Percentiles rank a stretch among this genome's conserved stretches.
phyloP scores from a whole-genome alignment of 1,140 invertebrate species.

The Tetraneura akinire region DNA sequence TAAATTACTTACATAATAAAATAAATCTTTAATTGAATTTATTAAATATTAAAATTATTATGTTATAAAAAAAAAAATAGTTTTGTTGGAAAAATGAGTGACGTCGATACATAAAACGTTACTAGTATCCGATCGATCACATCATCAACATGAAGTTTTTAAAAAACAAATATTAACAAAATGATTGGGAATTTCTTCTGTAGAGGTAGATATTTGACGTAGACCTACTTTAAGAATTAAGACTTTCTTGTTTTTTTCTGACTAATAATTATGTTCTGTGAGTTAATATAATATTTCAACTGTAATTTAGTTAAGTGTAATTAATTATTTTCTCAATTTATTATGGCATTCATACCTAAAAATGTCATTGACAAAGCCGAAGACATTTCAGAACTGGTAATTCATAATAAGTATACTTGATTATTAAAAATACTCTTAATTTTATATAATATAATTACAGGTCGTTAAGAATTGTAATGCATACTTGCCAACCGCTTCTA shows the following conservation, averaged over 20 bases:
- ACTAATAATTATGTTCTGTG: conserved; percentile 10
- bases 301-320: background rate
- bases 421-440: background rate
- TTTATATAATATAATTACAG: conserved; percentile 63
- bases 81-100: background rate
- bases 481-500: conserved; percentile 90
- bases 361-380: conserved; percentile 50
- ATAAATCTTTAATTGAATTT: background rate
- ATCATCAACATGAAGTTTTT: conserved; percentile 45
- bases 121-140: conserved; percentile 36
- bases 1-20: too few relatives aligned
- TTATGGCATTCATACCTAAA: conserved; percentile 50
- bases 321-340: conserved; percentile 4
- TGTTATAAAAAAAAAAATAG: background rate
- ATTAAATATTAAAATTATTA: background rate
- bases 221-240: conserved; percentile 1
- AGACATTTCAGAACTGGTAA: conserved; percentile 52
- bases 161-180: conserved; percentile 46
- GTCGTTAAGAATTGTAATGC: conserved; percentile 90
- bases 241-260: background rate
- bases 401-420: background rate
- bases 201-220: background rate
- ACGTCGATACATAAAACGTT: conserved; percentile 43
- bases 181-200: background rate
- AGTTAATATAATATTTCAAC: background rate